Percentiles rank a stretch among this genome's conserved stretches.
phyloP scores from a whole-genome alignment of 2,113 vertebrate species.

The Mustela nigripes region DNA sequence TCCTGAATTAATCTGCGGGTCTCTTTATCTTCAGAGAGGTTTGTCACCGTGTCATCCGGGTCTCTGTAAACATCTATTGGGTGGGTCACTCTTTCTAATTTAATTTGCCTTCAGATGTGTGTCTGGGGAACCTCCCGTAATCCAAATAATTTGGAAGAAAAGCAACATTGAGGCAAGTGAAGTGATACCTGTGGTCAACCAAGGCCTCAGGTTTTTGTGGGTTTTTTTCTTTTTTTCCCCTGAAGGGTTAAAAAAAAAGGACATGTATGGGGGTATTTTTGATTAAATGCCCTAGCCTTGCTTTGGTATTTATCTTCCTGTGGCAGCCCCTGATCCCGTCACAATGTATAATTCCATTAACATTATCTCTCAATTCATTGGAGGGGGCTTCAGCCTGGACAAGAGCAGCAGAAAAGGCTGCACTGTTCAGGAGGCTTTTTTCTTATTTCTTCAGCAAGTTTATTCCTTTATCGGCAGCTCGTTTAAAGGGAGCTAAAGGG shows the following conservation, averaged over 20 bases:
- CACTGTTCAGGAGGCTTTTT: conserved; percentile 61
- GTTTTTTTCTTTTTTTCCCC: background rate
- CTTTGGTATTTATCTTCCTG: conserved; percentile 83
- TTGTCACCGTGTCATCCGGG: conserved; percentile 74
- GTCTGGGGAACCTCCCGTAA: conserved; percentile 17
- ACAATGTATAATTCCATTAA: conserved; percentile 84
- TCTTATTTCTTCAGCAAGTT: conserved; percentile 75
- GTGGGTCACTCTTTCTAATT: conserved; percentile 85
- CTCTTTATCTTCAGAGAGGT: conserved; percentile 84
- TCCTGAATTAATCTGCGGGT: conserved; percentile 83
- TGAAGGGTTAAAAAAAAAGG: background rate
- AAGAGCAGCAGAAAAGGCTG: conserved; percentile 74
- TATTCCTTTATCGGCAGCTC: conserved; percentile 73
- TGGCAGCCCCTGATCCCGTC: conserved; percentile 80
- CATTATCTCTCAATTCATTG: conserved; percentile 84
- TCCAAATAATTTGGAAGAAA: conserved; percentile 85
- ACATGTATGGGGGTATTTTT: conserved; percentile 77
- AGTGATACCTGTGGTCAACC: conserved; percentile 73
- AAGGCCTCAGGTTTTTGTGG: background rate
- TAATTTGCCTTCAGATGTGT: conserved; percentile 80
- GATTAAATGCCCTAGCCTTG: conserved; percentile 83
- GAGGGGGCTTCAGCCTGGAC: conserved; percentile 74
- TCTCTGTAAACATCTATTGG: conserved; percentile 79
- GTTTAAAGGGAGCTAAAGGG: conserved; percentile 59
- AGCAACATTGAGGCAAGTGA: conserved; percentile 73